Percentiles rank a stretch among this genome's conserved stretches.
Conservation (phyloP, 2,888 invertebrate genomes). For the Eurytoma adleriae region DNA sequence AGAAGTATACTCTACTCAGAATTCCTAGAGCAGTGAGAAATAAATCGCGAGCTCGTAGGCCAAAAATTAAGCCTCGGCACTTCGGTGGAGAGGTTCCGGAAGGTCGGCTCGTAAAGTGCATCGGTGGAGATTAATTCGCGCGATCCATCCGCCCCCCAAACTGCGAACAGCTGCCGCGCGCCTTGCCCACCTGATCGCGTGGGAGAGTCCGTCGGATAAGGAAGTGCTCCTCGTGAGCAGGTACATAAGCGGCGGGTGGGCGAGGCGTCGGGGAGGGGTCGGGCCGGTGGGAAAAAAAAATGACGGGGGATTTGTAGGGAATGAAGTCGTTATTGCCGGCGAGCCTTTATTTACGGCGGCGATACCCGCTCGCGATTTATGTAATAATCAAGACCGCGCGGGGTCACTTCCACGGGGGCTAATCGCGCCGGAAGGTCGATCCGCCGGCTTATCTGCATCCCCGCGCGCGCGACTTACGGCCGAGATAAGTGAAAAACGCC, state of each 20-base stretch:
- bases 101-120: background rate
- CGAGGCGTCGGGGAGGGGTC: background rate
- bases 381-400: no score
- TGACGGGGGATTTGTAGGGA: no score
- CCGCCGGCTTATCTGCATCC: no score
- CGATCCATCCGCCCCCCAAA: background rate
- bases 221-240: background rate
- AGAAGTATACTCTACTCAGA: no score
- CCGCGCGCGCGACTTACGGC: background rate
- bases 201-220: background rate
- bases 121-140: conserved; percentile 7
- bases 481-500: background rate
- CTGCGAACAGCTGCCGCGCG: background rate
- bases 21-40: no score
- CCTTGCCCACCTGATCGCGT: background rate
- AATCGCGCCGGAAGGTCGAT: no score
- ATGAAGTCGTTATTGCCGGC: no score
- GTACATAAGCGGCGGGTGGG: background rate
- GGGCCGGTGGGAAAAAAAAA: no score
- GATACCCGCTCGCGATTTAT: no score
- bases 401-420: no score
- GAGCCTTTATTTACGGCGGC: no score
- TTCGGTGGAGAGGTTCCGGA: no score
- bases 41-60: background rate
- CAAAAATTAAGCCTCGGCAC: conserved; percentile 28